Base-by-base conservation (phyloP, 2,113 vertebrate species). In the Misgurnus mizolepis region DNA sequence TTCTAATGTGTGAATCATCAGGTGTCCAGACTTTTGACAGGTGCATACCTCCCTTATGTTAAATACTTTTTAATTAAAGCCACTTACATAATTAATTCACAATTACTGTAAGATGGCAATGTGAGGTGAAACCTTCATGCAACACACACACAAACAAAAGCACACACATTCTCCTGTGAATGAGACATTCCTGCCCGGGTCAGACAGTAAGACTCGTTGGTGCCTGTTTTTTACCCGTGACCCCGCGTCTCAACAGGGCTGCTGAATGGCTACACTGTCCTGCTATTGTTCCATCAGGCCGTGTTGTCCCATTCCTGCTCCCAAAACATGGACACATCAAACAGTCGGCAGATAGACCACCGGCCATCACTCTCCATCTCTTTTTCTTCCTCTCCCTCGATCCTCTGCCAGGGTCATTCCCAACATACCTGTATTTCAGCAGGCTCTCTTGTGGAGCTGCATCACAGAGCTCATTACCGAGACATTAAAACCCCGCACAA, bases 341-440 rank as follows among this genome's bases (percentile, higher is more conserved):
- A 86, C 85, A 15, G 17, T 47, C 61, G 64, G 84, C 65, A 79
- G 84, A 85, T 66, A 85, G 69, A 81, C 68, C 74, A 70, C 65
- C 68, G 39, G 79, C 69, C 82, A 81, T 86, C 85, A 84, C 82
- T 83, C 85, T 82, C 72, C 85, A 86, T 80, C 71, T 49, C 66
- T 60, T 76, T 85, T 85, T 85, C 81, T 84, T 83, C 70, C 84
- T 79, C 49, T 81, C 61, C 67, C 68, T 79, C 76, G 53, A 78
- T 83, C 76, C 76, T 75, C 65, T 70, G 79, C 79, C 71, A 81
- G 76, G 71, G 76, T 72, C 76, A 86, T 86, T 86, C 85, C 76
- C 67, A 56, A 49, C 79, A 86, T 86, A 86, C 85, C 84, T 82
- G 80, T 70, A 43, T 84, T 76, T 86, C 85, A 86, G 80, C 84